These are phyloP conservation scores for Drosophila mayri DNA, from an alignment of 1,140 invertebrate species.

Conservation along the genomic window DNA sequence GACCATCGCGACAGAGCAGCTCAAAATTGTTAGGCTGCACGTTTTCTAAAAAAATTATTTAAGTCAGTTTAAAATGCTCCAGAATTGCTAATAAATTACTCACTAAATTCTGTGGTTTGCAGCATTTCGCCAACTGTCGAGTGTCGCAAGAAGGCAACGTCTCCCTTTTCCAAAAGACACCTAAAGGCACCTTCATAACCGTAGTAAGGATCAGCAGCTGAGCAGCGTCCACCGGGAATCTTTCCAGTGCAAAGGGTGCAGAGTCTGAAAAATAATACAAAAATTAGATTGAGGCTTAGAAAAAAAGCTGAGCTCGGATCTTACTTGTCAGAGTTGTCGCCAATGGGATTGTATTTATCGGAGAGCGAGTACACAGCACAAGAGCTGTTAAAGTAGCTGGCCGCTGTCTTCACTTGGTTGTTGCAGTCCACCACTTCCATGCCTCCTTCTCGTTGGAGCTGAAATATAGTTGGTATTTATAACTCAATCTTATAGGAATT, in stretches of 20 bases:
- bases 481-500: no score
- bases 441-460: slow-evolving; percentile 92
- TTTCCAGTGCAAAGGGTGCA: slow-evolving; percentile 94
- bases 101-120: slow-evolving; percentile 87
- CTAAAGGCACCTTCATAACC: slow-evolving; percentile 95
- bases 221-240: slow-evolving; percentile 92
- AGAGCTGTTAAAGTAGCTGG: slow-evolving; percentile 94
- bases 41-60: slow-evolving; percentile 84
- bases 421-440: slow-evolving; percentile 96
- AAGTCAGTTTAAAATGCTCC: not conserved
- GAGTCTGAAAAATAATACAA: slow-evolving; percentile 84
- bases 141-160: slow-evolving; percentile 97
- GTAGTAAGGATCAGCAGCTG: slow-evolving; percentile 94
- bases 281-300: not conserved
- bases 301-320: not conserved
- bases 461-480: slow-evolving; percentile 5
- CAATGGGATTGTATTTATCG: slow-evolving; percentile 97
- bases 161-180: slow-evolving; percentile 94
- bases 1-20: slow-evolving; percentile 94
- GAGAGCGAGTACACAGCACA: slow-evolving; percentile 97
- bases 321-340: slow-evolving; percentile 90
- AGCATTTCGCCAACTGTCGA: slow-evolving; percentile 92
- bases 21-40: slow-evolving; percentile 90
- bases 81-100: slow-evolving; percentile 43
- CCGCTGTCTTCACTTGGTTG: slow-evolving; percentile 97